Percentiles rank a stretch among this genome's conserved stretches.
Conservation (phyloP, 2,888 invertebrate genomes). For the Hirtodrosophila alboralis region DNA sequence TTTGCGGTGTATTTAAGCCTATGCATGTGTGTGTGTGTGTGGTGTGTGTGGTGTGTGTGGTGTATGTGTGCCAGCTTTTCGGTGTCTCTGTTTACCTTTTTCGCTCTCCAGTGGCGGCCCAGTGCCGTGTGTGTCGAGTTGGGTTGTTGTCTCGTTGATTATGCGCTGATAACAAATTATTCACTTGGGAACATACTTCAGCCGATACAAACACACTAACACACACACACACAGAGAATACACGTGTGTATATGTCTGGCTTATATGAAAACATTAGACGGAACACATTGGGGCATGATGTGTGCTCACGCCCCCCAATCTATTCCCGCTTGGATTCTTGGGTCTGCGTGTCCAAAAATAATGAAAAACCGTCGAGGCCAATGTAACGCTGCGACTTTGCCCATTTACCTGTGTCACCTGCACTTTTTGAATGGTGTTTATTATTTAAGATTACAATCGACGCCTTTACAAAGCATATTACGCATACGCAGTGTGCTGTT, state of each 20-base stretch:
- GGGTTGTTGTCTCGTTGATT: slow-evolving; percentile 75
- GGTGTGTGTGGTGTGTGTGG: slow-evolving; percentile 1
- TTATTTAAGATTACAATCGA: slow-evolving; percentile 63
- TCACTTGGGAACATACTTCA: slow-evolving; percentile 75
- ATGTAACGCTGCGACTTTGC: slow-evolving; percentile 34
- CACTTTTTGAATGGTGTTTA: slow-evolving; percentile 43
- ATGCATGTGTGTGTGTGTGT: neutral
- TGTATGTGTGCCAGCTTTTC: slow-evolving; percentile 10
- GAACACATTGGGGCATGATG: slow-evolving; percentile 10
- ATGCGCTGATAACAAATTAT: slow-evolving; percentile 82
- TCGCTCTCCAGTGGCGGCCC: slow-evolving; percentile 28
- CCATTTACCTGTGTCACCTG: slow-evolving; percentile 66
- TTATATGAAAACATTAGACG: slow-evolving; percentile 68
- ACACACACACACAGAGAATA: slow-evolving; percentile 25
- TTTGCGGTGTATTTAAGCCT: slow-evolving; percentile 20
- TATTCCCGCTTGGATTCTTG: slow-evolving; percentile 32
- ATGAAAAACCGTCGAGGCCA: slow-evolving; percentile 66
- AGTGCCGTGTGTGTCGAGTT: slow-evolving; percentile 26
- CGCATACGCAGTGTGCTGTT: slow-evolving; percentile 46
- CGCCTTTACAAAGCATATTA: slow-evolving; percentile 58
- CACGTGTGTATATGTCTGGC: slow-evolving; percentile 28
- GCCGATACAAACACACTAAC: slow-evolving; percentile 47
- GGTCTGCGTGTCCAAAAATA: slow-evolving; percentile 76
- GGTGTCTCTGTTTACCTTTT: slow-evolving; percentile 52
- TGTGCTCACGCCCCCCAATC: slow-evolving; percentile 25